A percentile compares a stretch with the other conserved stretches of the same genome.
These are phyloP conservation scores for Eristalis tenax DNA, from an alignment of 2,888 invertebrate species.

Conservation along the genomic window DNA sequence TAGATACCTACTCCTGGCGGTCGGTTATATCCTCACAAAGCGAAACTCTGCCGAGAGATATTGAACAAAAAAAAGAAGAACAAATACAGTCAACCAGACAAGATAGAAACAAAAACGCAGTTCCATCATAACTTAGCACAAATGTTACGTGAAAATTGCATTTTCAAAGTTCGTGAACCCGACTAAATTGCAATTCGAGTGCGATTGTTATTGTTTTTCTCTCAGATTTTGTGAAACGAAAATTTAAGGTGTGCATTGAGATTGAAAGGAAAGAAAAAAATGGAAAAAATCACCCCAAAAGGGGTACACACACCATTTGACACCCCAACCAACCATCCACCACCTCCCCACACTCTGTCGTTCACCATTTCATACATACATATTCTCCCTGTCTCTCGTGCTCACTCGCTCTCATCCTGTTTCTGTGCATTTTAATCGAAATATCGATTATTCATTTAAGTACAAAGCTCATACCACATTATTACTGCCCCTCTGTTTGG, in stretches of 20 bases:
- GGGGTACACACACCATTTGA: background rate
- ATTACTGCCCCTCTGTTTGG: constrained; percentile 49
- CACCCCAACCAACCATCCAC: background rate
- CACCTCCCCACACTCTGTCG: background rate
- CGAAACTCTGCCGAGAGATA: constrained; percentile 43
- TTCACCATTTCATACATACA: background rate
- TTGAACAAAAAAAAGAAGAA: constrained; percentile 32
- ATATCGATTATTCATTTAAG: constrained; percentile 68
- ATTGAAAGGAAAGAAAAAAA: constrained; percentile 18
- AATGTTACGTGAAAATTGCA: constrained; percentile 76
- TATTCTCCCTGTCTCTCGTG: background rate
- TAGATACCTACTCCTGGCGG: constrained; percentile 75
- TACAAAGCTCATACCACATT: constrained; percentile 61
- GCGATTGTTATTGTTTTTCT: background rate
- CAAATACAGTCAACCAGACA: constrained; percentile 22
- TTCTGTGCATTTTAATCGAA: constrained; percentile 64
- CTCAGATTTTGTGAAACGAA: constrained; percentile 39
- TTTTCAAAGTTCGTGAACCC: constrained; percentile 75
- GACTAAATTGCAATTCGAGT: constrained; percentile 72
- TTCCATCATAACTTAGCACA: constrained; percentile 72
- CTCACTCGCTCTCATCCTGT: background rate
- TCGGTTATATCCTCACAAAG: constrained; percentile 70
- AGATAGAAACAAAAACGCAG: constrained; percentile 60
- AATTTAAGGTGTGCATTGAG: constrained; percentile 50
- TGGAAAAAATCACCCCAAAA: constrained; percentile 38